A percentile compares a stretch with the other conserved stretches of the same genome.
These are phyloP conservation scores for Neosilurus hyrtlii DNA, from an alignment of 2,797 vertebrate species.

Conservation along the genomic window DNA sequence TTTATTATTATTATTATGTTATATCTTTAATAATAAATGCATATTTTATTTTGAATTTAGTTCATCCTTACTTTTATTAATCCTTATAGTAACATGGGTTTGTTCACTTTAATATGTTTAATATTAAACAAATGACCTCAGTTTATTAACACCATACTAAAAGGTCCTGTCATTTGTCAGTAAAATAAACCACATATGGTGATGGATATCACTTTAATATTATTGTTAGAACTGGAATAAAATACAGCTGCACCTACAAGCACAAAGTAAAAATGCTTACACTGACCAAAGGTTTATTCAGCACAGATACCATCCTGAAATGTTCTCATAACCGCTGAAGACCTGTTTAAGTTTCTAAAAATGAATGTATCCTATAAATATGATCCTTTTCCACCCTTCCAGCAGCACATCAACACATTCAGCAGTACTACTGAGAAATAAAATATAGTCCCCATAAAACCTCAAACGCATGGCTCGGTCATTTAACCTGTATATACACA, in stretches of 20 bases:
- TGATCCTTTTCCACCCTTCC: background rate
- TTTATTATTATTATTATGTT: background rate
- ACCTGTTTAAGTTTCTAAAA: background rate
- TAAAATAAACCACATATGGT: background rate
- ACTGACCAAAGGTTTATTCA: constrained; percentile 5
- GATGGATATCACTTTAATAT: background rate
- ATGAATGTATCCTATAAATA: background rate
- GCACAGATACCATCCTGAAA: background rate
- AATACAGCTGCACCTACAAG: background rate
- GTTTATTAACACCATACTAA: background rate
- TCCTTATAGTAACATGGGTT: background rate
- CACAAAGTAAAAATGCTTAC: background rate
- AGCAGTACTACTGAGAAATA: constrained; percentile 36
- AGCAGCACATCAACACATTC: background rate
- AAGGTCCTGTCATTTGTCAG: background rate
- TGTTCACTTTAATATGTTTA: background rate
- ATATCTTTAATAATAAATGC: background rate
- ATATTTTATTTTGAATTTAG: background rate
- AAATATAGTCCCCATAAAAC: constrained; percentile 2
- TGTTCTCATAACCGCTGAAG: background rate
- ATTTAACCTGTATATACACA: constrained; percentile 11
- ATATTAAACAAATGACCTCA: background rate
- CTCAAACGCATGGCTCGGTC: background rate
- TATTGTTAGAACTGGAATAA: background rate
- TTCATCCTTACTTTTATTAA: background rate